Evolutionary conservation across 2,888 invertebrate genomes (phyloP).

Genomic region (Epsilonema sp.): DNA sequence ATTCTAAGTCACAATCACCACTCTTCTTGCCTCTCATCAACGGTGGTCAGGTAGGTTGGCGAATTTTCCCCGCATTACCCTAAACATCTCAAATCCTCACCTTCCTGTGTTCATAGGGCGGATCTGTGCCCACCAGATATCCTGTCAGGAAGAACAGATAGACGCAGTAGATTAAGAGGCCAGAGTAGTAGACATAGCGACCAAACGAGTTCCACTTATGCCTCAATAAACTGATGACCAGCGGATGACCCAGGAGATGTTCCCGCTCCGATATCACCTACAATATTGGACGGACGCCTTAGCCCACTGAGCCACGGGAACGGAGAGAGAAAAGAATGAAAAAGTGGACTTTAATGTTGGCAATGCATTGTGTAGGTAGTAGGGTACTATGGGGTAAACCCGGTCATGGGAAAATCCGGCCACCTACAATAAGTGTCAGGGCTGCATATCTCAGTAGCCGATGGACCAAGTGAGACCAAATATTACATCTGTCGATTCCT

Average conservation of each 20-base stretch:
- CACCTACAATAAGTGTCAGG: too few species aligned
- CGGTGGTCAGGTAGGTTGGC: too few species aligned
- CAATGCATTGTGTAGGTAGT: too few species aligned
- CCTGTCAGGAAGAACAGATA: conserved; percentile 34
- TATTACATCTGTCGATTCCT: too few species aligned
- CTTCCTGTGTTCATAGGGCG: conserved; percentile 15
- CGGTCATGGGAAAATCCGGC: too few species aligned
- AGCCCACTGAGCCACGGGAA: not conserved
- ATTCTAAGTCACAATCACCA: too few species aligned
- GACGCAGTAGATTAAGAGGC: conserved; percentile 32
- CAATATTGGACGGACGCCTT: conserved; percentile 2
- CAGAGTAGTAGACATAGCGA: conserved; percentile 35
- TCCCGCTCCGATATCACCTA: conserved; percentile 31
- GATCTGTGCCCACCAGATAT: conserved; percentile 28
- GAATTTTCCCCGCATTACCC: too few species aligned
- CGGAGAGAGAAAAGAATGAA: not conserved
- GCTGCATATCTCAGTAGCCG: too few species aligned
- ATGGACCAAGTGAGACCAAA: too few species aligned
- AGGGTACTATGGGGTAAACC: too few species aligned
- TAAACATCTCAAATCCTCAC: too few species aligned
- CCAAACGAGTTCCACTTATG: conserved; percentile 37
- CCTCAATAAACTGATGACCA: conserved; percentile 33
- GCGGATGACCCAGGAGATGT: conserved; percentile 35
- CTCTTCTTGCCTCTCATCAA: too few species aligned
- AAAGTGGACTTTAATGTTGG: not conserved